phyloP scores from a whole-genome alignment of 2,888 invertebrate genomes.

The Cyclophora albipunctata region DNA sequence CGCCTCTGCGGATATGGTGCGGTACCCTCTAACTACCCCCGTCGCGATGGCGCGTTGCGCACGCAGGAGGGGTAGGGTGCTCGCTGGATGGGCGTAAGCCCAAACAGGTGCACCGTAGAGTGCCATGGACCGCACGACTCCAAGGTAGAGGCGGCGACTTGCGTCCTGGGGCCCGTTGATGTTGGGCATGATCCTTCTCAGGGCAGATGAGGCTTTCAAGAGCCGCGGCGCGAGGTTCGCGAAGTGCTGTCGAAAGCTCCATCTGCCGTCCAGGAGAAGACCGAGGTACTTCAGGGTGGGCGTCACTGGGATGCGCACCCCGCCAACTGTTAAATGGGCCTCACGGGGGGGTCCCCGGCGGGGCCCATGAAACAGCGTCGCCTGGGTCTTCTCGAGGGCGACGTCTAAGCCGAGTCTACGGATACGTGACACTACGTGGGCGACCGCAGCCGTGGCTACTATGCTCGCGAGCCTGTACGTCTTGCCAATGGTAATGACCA shows the following conservation, averaged over 20 bases:
- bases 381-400: not conserved
- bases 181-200: not conserved
- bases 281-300: slow-evolving; percentile 10
- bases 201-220: not conserved
- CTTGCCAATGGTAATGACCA: slow-evolving; percentile 3
- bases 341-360: too few species aligned
- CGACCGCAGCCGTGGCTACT: too few species aligned
- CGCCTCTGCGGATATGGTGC: slow-evolving; percentile 6
- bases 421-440: too few species aligned
- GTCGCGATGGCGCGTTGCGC: slow-evolving; percentile 1
- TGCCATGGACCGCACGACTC: not conserved
- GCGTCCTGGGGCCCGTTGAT: not conserved
- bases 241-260: slow-evolving; percentile 8
- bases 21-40: slow-evolving; percentile 3
- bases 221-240: not conserved
- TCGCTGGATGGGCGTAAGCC: not conserved
- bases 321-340: too few species aligned
- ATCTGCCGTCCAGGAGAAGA: slow-evolving; percentile 8
- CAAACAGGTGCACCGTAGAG: slow-evolving; percentile 1
- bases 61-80: not conserved
- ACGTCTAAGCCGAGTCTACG: slow-evolving; percentile 1
- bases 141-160: not conserved
- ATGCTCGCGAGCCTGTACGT: not conserved
- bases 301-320: not conserved
- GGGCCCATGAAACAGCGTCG: too few species aligned